Conservation (phyloP, 1,140 invertebrate genomes). For the Drosophila nebulosa region DNA sequence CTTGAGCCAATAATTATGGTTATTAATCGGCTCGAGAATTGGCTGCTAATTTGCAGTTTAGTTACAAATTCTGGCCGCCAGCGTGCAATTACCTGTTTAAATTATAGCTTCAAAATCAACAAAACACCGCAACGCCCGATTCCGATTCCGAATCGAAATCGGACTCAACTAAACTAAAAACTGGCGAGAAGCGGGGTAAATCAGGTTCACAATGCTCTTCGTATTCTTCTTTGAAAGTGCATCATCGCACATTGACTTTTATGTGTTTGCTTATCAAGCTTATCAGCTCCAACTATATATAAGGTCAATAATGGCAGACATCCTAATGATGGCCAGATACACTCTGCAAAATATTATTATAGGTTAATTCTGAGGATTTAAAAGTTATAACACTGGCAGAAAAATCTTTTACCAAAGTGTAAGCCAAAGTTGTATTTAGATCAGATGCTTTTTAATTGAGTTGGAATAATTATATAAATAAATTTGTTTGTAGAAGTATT, state of each 20-base stretch:
- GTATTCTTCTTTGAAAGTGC: conserved; percentile 22
- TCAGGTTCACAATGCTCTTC: neutral
- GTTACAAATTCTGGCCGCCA: conserved; percentile 81
- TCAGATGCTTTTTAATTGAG: no score
- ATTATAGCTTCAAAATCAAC: conserved; percentile 82
- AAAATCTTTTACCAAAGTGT: neutral
- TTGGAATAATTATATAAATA: no score
- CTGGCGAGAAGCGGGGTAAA: neutral
- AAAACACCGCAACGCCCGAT: conserved; percentile 76
- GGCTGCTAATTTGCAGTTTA: conserved; percentile 83
- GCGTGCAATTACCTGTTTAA: conserved; percentile 81
- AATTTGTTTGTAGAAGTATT: no score
- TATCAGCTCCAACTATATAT: conserved; percentile 46
- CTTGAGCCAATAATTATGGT: conserved; percentile 82
- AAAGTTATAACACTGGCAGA: no score
- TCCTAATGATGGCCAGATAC: neutral
- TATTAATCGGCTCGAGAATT: conserved; percentile 82
- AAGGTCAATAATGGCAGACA: conserved; percentile 36
- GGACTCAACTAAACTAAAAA: neutral
- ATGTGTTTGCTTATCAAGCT: conserved; percentile 65
- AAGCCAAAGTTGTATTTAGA: no score
- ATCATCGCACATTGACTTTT: conserved; percentile 48
- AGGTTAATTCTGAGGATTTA: no score
- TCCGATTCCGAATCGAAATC: conserved; percentile 36
- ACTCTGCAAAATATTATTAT: neutral